Percentiles rank a stretch among this genome's conserved stretches.
phyloP scores from a whole-genome alignment of 92 coral and sea anemone genomes.

The Epizoanthus stellaris region DNA sequence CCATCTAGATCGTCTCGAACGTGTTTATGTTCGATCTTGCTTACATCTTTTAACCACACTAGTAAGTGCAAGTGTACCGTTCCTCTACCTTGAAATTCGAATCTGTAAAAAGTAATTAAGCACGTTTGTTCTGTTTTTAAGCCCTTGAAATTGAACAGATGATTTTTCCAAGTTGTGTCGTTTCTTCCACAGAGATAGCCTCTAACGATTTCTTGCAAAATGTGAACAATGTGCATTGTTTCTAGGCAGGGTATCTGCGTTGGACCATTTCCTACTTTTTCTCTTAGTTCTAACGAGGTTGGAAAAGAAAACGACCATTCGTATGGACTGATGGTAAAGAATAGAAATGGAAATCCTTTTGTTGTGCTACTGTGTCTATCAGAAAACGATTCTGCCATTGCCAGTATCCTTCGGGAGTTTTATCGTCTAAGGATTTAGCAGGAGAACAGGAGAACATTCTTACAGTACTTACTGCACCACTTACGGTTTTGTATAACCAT shows the following conservation, averaged over 20 bases:
- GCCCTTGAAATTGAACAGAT: not conserved
- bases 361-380: too few relatives aligned
- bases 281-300: not conserved
- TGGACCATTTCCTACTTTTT: slow-evolving; percentile 22
- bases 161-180: slow-evolving; percentile 4
- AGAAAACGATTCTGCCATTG: too few relatives aligned
- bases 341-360: too few relatives aligned
- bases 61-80: slow-evolving; percentile 52
- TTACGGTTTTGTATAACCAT: slow-evolving; percentile 28
- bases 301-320: slow-evolving; percentile 18
- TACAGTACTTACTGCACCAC: not conserved
- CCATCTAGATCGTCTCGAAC: not conserved
- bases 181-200: slow-evolving; percentile 9
- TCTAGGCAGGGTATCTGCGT: slow-evolving; percentile 38
- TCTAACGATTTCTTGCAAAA: slow-evolving; percentile 24
- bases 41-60: slow-evolving; percentile 41
- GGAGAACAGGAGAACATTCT: slow-evolving; percentile 29
- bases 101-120: slow-evolving; percentile 44
- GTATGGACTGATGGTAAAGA: too few relatives aligned
- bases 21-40: not conserved
- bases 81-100: slow-evolving; percentile 47
- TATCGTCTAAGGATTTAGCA: slow-evolving; percentile 17
- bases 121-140: not conserved
- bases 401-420: not conserved
- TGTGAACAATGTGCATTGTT: slow-evolving; percentile 23